Base-by-base conservation (phyloP, 2,113 vertebrate genomes). In the Pungitius pungitius region DNA sequence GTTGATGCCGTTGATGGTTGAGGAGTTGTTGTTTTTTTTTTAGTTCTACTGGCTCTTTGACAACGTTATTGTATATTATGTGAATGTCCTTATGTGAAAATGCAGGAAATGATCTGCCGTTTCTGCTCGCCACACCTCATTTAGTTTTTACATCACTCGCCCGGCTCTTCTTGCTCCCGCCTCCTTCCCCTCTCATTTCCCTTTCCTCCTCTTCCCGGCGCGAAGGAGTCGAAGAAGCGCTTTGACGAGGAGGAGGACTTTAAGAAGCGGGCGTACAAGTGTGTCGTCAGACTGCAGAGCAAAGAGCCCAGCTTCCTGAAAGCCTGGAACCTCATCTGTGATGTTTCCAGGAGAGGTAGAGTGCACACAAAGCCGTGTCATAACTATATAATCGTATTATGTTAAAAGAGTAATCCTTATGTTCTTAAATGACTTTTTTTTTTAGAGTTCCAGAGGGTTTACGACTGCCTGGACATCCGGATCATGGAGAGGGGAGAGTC, bases 171-270 rank as follows among this genome's bases (percentile, higher is more conserved):
- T 35, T 30, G 40, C 0, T 51, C 24, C 33, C 30, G 3, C 30
- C 33, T 35, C 3, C 33, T 7, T 33, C 22, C 33, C 11, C 22
- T 55, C 8, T 63, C 22, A 7, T 24, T 24, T 18, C 26, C 11
- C 15, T 4, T 33, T 4, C 37, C 6, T 37, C 62, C 22, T 55
- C 43, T 56, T 40, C 73, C 63, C 82, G 59, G 73, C 42, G 30
- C n/a, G 4, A 40, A 98, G 98, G 97, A 98, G 87, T 99, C 98
- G 2, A 99, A 99, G 91, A 96, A 95, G 88, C 95, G 98, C 7
- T 99, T 99, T 82, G 98, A 99, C 81, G 93, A 93, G 0, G 97
- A 99, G 6, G 97, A 99, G 77, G 96, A 94, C 3, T 99, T 99
- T 67, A 99, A 99, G 93, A 98, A 95, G 78, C 92, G 94, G 54